Conservation (phyloP, 2,888 invertebrate genomes). For the Timema cristinae region DNA sequence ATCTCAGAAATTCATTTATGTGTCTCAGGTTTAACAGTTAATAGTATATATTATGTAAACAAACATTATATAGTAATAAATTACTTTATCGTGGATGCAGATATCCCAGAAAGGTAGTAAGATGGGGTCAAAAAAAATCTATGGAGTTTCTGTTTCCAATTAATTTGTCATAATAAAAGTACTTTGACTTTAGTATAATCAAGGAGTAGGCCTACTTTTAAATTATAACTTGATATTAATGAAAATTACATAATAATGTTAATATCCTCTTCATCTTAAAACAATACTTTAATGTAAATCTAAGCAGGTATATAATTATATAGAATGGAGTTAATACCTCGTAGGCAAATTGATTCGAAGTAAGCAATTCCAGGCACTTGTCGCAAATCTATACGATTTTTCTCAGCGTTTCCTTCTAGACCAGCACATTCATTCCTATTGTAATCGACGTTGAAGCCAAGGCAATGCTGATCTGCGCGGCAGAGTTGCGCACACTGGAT, state of each 20-base stretch:
- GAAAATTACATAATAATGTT: neutral
- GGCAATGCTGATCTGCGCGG: conserved; percentile 42
- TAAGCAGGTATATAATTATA: too few relatives aligned
- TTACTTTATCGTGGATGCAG: too few relatives aligned
- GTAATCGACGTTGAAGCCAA: conserved; percentile 45
- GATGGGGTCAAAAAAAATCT: too few relatives aligned
- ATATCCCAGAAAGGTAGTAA: too few relatives aligned
- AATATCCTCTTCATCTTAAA: neutral
- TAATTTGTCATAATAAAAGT: too few relatives aligned
- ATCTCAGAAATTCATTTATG: too few relatives aligned
- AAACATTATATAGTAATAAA: too few relatives aligned
- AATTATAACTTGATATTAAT: neutral
- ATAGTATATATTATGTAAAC: too few relatives aligned
- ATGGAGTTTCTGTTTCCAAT: too few relatives aligned
- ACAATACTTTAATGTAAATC: neutral
- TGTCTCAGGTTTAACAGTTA: too few relatives aligned
- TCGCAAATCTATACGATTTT: conserved; percentile 36
- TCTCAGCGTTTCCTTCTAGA: conserved; percentile 36
- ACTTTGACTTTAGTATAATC: neutral
- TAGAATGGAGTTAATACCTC: conserved; percentile 35
- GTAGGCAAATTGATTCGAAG: conserved; percentile 43
- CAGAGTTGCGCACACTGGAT: conserved; percentile 43
- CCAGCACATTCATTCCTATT: conserved; percentile 43
- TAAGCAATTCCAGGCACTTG: conserved; percentile 41
- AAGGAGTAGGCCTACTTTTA: neutral